Percentiles rank a stretch among this genome's conserved stretches.
Conservation (phyloP, 2,888 invertebrate species). For the Cynaeus angustus region DNA sequence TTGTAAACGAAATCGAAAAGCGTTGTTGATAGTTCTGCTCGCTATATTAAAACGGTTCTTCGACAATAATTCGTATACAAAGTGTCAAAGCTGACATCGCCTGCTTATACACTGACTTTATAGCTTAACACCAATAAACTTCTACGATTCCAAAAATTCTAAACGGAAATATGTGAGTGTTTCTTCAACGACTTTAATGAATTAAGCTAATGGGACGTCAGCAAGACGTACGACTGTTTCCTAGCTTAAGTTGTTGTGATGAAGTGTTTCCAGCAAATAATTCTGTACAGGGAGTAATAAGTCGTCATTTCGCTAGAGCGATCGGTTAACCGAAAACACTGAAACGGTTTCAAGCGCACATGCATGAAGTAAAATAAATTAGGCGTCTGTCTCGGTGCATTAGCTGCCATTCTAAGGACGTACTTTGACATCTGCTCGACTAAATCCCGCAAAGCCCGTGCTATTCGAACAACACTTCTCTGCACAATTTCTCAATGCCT, state of each 20-base stretch:
- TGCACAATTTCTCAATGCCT: constrained; percentile 39
- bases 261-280: constrained; percentile 31
- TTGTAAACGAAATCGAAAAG: too few species aligned
- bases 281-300: constrained; percentile 38
- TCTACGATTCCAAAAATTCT: too few species aligned
- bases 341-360: constrained; percentile 47
- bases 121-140: too few species aligned
- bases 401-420: constrained; percentile 44
- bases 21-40: too few species aligned
- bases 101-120: too few species aligned
- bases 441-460: constrained; percentile 45
- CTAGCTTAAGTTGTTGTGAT: constrained; percentile 25
- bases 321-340: constrained; percentile 48
- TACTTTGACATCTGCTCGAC: constrained; percentile 47
- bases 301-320: constrained; percentile 44
- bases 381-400: constrained; percentile 49
- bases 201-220: constrained; percentile 19
- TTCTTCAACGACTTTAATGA: too few species aligned
- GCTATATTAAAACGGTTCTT: too few species aligned
- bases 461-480: constrained; percentile 38
- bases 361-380: constrained; percentile 49
- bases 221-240: constrained; percentile 30
- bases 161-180: too few species aligned
- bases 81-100: too few species aligned
- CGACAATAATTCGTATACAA: too few species aligned